phyloP scores from a whole-genome alignment of 2,113 vertebrate genomes.

The Pseudorasbora parva region DNA sequence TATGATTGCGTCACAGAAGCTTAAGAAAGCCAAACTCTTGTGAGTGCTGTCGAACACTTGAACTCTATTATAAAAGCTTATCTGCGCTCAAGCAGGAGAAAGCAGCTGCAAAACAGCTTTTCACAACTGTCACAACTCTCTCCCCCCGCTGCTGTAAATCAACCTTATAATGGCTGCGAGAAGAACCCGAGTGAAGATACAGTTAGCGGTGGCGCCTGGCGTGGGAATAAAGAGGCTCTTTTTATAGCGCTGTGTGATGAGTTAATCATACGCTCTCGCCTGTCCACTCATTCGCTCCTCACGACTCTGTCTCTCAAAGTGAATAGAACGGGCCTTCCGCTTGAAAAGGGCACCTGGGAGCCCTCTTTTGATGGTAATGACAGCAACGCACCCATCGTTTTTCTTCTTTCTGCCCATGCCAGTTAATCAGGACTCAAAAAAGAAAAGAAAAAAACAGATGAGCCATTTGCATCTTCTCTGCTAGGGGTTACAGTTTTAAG shows the following conservation, averaged over 20 bases:
- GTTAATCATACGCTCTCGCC: conserved; percentile 60
- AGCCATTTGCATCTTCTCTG: conserved; percentile 45
- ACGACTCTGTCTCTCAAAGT: conserved; percentile 45
- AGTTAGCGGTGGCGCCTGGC: conserved; percentile 46
- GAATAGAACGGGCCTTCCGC: conserved; percentile 40
- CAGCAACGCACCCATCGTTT: conserved; percentile 39
- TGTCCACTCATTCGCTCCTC: conserved; percentile 55
- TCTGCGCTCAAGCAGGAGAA: conserved; percentile 32
- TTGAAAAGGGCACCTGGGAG: conserved; percentile 61
- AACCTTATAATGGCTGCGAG: conserved; percentile 40
- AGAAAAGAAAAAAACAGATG: not conserved
- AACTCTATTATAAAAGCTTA: conserved; percentile 44
- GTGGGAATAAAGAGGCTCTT: conserved; percentile 55
- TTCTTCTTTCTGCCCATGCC: conserved; percentile 25
- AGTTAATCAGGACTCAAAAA: conserved; percentile 36
- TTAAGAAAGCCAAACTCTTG: conserved; percentile 13
- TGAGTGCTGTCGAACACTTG: conserved; percentile 10
- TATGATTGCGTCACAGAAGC: conserved; percentile 18
- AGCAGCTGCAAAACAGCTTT: conserved; percentile 42
- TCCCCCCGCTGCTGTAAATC: conserved; percentile 47
- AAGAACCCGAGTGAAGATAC: conserved; percentile 47
- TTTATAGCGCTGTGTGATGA: conserved; percentile 56
- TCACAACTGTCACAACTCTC: conserved; percentile 53
- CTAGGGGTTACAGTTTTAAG: conserved; percentile 18
- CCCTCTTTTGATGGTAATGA: conserved; percentile 57